phyloP scores from a whole-genome alignment of 2,888 invertebrate species.

The Masnerella sp. region DNA sequence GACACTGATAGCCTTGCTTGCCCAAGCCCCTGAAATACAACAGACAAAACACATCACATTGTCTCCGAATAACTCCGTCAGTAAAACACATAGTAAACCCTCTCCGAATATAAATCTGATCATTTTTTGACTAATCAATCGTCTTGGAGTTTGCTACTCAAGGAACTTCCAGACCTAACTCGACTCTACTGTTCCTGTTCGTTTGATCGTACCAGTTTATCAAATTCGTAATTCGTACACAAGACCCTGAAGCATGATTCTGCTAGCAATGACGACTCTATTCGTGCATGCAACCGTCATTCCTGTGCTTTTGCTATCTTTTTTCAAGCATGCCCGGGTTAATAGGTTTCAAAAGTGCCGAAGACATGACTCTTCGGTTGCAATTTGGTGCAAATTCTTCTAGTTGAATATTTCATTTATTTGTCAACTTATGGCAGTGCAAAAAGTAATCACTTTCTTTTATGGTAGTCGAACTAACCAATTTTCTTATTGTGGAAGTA shows the following conservation, averaged over 20 bases:
- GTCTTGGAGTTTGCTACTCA: no score
- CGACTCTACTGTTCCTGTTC: no score
- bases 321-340: slow-evolving; percentile 33
- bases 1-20: slow-evolving; percentile 98
- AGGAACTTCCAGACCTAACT: no score
- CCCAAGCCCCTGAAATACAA: slow-evolving; percentile 92
- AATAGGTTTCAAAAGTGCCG: slow-evolving; percentile 13
- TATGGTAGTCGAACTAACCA: no score
- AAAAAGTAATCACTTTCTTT: no score
- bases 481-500: no score
- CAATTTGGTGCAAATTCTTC: background rate
- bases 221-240: slow-evolving; percentile 17
- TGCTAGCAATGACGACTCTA: slow-evolving; percentile 20
- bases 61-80: slow-evolving; percentile 72
- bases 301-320: slow-evolving; percentile 2
- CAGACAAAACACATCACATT: slow-evolving; percentile 77
- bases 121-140: no score
- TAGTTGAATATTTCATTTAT: no score
- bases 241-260: slow-evolving; percentile 41
- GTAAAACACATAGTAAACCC: slow-evolving; percentile 72
- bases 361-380: slow-evolving; percentile 3
- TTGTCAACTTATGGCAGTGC: no score
- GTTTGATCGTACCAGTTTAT: no score
- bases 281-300: slow-evolving; percentile 30
- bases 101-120: no score